Percentiles rank a stretch among this genome's conserved stretches.
Evolutionary conservation across 2,113 vertebrate species (phyloP).

Genomic region (Cnemophilus loriae): DNA sequence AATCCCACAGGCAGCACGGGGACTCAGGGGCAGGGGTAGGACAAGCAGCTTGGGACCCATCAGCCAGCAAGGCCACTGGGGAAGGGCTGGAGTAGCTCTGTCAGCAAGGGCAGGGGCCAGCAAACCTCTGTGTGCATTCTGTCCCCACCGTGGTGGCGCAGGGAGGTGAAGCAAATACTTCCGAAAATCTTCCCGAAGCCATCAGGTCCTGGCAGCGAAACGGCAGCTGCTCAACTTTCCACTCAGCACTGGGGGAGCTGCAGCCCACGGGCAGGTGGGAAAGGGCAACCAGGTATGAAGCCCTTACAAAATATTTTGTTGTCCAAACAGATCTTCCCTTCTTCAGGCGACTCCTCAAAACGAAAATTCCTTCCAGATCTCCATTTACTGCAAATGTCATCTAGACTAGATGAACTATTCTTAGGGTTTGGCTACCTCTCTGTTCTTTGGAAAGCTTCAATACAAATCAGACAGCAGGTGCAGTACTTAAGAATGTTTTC

Average conservation of each 20-base stretch:
- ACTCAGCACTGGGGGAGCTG: neutral
- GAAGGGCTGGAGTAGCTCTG: neutral
- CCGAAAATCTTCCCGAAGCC: neutral
- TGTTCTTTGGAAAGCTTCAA: neutral
- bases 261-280: neutral
- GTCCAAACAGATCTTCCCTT: neutral
- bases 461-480: neutral
- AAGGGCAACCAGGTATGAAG: neutral
- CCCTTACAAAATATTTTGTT: neutral
- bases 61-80: neutral
- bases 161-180: neutral
- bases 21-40: neutral
- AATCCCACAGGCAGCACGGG: neutral
- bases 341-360: neutral
- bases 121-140: neutral
- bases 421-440: neutral
- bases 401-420: neutral
- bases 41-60: neutral
- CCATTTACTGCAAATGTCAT: neutral
- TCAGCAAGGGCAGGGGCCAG: neutral
- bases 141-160: fast-evolving
- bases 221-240: neutral
- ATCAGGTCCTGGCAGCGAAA: neutral
- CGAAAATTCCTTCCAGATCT: neutral
- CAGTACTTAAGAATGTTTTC: neutral